Conservation (phyloP, 2,113 vertebrate genomes). For the Varanus salvator region DNA sequence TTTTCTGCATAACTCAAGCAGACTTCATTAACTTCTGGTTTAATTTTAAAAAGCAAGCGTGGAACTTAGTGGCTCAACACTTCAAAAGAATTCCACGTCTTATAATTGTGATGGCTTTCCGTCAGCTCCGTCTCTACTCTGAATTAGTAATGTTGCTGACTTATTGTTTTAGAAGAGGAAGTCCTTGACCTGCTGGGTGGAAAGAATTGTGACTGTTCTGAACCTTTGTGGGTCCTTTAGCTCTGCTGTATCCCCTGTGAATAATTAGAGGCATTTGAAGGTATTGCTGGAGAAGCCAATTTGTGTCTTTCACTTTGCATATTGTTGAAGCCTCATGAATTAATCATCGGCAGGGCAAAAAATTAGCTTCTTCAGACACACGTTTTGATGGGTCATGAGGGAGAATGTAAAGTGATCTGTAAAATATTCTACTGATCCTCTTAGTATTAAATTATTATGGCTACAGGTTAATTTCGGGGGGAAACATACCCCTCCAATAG, state of each 20-base stretch:
- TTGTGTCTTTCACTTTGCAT: conserved; percentile 87
- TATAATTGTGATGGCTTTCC: conserved; percentile 80
- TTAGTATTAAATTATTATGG: conserved; percentile 83
- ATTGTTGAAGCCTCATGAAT: conserved; percentile 86
- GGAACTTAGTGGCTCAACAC: conserved; percentile 78
- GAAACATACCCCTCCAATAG: conserved; percentile 47
- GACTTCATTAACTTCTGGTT: conserved; percentile 82
- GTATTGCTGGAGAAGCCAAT: conserved; percentile 83
- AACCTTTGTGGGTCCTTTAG: conserved; percentile 81
- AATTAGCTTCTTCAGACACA: conserved; percentile 85
- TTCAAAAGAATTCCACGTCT: conserved; percentile 79
- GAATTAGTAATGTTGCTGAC: conserved; percentile 85
- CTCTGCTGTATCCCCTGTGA: conserved; percentile 80
- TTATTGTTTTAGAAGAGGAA: conserved; percentile 82
- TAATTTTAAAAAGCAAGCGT: conserved; percentile 75
- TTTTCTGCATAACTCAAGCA: conserved; percentile 67
- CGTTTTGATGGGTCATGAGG: conserved; percentile 84
- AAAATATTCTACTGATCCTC: conserved; percentile 86
- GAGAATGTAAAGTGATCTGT: conserved; percentile 85
- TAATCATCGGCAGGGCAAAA: conserved; percentile 83
- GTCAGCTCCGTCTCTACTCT: conserved; percentile 76
- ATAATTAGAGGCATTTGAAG: conserved; percentile 88
- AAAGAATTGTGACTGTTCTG: conserved; percentile 81
- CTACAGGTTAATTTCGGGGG: conserved; percentile 79
- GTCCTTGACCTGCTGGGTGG: conserved; percentile 84